Evolutionary conservation across 2,113 vertebrate species (phyloP).

Genomic region (Nothoprocta perdicaria): DNA sequence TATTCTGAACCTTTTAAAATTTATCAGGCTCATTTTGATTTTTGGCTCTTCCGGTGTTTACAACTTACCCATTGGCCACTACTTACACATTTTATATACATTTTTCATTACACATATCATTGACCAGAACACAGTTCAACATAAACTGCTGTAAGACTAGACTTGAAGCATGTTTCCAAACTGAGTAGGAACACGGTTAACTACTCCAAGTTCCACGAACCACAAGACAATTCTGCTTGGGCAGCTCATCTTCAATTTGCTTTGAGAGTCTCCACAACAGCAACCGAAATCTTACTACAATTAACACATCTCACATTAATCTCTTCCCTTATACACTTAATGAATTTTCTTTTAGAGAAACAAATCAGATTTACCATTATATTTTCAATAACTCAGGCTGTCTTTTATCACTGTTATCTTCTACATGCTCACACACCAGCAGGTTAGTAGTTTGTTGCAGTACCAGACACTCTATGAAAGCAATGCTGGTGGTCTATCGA

Average conservation of each 20-base stretch:
- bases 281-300: not conserved
- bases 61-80: rapidly evolving
- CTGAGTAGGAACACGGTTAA: not conserved
- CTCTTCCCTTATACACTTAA: not conserved
- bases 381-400: not conserved
- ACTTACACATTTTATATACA: not conserved
- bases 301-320: not conserved
- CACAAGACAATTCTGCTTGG: not conserved
- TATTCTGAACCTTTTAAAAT: not conserved
- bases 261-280: not conserved
- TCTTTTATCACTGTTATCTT: not conserved
- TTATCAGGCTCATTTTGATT: not conserved
- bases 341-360: not conserved
- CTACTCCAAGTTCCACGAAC: not conserved
- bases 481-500: not conserved
- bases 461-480: not conserved
- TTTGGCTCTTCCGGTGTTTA: not conserved
- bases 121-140: not conserved
- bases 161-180: not conserved
- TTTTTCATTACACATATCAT: not conserved
- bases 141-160: not conserved
- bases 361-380: not conserved
- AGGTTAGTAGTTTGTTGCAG: not conserved
- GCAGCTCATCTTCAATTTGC: not conserved
- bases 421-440: not conserved